These are phyloP conservation scores for Drosophila nigrodunni DNA, from an alignment of 1,140 invertebrate genomes.

Conservation along the genomic window DNA sequence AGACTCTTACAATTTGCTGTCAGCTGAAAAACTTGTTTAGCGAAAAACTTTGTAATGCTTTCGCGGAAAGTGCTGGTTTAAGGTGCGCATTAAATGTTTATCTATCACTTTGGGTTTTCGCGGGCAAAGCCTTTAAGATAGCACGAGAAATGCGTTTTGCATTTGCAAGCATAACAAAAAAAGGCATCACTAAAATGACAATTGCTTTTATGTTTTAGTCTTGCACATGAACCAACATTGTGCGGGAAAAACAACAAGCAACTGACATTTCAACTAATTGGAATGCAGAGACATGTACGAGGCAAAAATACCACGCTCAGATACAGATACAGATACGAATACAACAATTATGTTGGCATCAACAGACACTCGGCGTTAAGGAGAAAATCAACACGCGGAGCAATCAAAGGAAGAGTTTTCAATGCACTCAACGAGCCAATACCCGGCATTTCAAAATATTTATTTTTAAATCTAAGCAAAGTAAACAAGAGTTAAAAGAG, in stretches of 20 bases:
- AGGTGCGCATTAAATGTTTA: slow-evolving; percentile 2
- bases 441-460: background rate
- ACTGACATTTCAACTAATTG: slow-evolving; percentile 42
- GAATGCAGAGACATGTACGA: slow-evolving; percentile 15
- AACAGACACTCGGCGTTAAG: background rate
- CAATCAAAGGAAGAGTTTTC: background rate
- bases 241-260: slow-evolving; percentile 16
- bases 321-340: background rate
- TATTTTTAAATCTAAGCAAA: too few relatives aligned
- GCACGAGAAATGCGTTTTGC: slow-evolving; percentile 2
- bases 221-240: slow-evolving; percentile 14
- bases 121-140: background rate
- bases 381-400: background rate
- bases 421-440: background rate
- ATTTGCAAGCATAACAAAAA: slow-evolving; percentile 12
- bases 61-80: slow-evolving; percentile 13
- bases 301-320: background rate
- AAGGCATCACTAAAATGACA: slow-evolving; percentile 23
- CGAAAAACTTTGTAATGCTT: slow-evolving; percentile 21
- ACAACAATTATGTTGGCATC: background rate
- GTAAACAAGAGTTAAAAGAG: too few relatives aligned
- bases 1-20: slow-evolving; percentile 14
- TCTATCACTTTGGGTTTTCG: background rate
- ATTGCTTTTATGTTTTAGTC: background rate
- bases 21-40: slow-evolving; percentile 1